Conservation (phyloP, 2,113 vertebrate species). For the Cervus canadensis region DNA sequence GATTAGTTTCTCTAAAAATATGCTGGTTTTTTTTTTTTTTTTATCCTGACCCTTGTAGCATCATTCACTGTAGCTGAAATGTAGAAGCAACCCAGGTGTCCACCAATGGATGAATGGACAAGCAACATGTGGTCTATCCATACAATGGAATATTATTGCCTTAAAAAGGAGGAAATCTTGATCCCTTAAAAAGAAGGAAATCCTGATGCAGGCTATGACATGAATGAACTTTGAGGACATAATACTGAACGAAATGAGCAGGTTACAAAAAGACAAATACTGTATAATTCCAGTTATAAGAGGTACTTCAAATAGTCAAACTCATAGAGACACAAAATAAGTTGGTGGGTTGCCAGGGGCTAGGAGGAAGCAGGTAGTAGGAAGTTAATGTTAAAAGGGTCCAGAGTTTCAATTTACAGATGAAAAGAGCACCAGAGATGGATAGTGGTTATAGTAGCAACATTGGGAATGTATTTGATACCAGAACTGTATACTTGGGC, state of each 20-base stretch:
- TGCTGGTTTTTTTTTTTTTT: background rate
- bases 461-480: background rate
- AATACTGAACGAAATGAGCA: background rate
- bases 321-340: background rate
- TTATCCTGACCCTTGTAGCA: background rate
- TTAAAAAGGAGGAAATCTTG: background rate
- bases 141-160: background rate
- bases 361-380: no score
- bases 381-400: background rate
- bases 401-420: background rate
- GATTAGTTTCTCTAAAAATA: background rate
- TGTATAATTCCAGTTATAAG: background rate
- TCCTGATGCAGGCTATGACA: background rate
- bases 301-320: background rate
- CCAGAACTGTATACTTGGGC: background rate
- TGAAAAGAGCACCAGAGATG: background rate
- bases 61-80: background rate
- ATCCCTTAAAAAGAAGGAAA: background rate
- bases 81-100: background rate
- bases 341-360: background rate
- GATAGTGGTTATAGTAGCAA: no score
- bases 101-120: background rate
- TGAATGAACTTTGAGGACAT: background rate
- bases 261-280: background rate
- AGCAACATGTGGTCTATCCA: background rate